phyloP scores from a whole-genome alignment of 1,140 invertebrate species.

The Campoletis sonorensis region DNA sequence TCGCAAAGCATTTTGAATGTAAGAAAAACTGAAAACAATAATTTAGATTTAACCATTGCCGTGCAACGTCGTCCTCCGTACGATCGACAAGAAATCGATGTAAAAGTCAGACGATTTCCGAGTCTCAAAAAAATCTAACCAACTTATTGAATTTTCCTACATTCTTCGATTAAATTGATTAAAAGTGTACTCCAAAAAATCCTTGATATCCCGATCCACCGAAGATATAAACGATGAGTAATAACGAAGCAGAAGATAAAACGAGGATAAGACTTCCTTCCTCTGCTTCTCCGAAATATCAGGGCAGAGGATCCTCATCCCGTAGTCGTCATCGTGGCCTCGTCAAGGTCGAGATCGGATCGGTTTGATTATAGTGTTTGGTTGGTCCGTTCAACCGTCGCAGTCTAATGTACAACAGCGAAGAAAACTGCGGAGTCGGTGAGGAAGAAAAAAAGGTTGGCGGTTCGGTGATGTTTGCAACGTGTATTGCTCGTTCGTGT shows the following conservation, averaged over 20 bases:
- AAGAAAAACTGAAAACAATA: too few relatives aligned
- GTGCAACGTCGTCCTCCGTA: too few relatives aligned
- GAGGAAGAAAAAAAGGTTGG: not conserved
- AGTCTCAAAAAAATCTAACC: too few relatives aligned
- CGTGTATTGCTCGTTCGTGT: not conserved
- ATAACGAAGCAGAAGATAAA: not conserved
- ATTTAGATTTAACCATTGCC: too few relatives aligned
- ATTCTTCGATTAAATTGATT: too few relatives aligned
- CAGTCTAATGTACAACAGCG: not conserved
- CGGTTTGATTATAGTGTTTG: not conserved
- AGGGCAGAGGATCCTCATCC: not conserved
- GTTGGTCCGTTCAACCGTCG: slow-evolving; percentile 24
- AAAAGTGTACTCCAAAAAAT: too few relatives aligned
- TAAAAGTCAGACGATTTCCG: too few relatives aligned
- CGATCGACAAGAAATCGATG: too few relatives aligned
- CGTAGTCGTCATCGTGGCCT: slow-evolving; percentile 1
- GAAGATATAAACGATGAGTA: not conserved
- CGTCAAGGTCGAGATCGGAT: slow-evolving; percentile 36
- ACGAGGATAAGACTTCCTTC: not conserved
- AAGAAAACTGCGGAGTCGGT: not conserved
- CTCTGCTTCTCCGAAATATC: not conserved
- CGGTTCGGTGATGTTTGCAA: not conserved
- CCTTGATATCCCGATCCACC: not conserved
- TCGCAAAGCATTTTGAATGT: too few relatives aligned
- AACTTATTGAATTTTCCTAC: too few relatives aligned